Evolutionary conservation across 2,113 vertebrate species (phyloP), one percentile per base, ranked within the genome.

Genomic region (Leptosomus discolor): DNA sequence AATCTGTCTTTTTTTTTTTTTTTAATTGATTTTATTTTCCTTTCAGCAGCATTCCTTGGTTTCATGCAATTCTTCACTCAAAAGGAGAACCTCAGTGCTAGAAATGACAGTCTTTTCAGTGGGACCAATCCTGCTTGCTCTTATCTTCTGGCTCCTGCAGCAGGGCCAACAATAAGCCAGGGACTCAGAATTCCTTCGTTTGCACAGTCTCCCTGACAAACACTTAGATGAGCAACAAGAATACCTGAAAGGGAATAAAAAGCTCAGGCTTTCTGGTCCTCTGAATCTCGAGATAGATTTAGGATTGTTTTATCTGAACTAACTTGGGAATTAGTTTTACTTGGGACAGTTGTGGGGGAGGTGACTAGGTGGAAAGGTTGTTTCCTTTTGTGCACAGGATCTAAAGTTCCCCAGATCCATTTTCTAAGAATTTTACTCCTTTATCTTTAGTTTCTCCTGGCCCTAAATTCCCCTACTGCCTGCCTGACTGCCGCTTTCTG

Each of bases 371-470:
- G 20, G 74, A 82, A 94, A 87, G 89, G 48, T 48, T 78, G 15
- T 75, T 93, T 83, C 43, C 86, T 65, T 86, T 63, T 85, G 84
- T 46, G 53, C 48, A 30, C 48, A 71, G 53, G 61, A 91, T 71
- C 74, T 95, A 21, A 93, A 69, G 32, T 87, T 89, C 53, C 80
- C 57, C 48, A 74, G 61, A 73, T 91, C 45, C 11, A 50, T 95
- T 95, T 92, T 71, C 39, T 61, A 57, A 51, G 73, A 53, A 57
- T 68, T 75, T 61, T 85, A 36, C 51, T 75, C 22, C 60, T 94
- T 94, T 94, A 92, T 95, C 95, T 92, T 84, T 50, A 43, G 53
- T 76, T 97, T 89, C 80, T 87, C 14, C 80, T 82, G 36, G 69
- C 61, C 57, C 57, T 94, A 48, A 92, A 95, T 94, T 91, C 61